These are phyloP conservation scores for Omphaloscelis lunosa DNA, from an alignment of 2,888 invertebrate species.

Conservation along the genomic window DNA sequence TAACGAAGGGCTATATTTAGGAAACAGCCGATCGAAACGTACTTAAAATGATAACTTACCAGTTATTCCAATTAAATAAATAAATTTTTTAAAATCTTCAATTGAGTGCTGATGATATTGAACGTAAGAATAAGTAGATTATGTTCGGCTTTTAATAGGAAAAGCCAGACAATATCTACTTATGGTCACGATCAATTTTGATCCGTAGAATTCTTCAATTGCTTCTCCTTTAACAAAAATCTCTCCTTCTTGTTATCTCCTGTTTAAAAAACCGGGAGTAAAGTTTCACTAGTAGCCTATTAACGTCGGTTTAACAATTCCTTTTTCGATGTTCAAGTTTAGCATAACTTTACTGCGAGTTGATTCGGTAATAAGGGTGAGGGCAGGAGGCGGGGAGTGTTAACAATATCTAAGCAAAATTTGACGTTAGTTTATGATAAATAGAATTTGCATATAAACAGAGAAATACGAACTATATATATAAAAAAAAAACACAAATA, in stretches of 20 bases:
- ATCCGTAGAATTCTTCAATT: neutral
- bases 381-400: neutral
- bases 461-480: neutral
- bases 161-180: constrained; percentile 76
- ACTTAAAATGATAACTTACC: constrained; percentile 74
- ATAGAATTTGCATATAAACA: neutral
- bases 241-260: neutral
- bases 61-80: neutral
- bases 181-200: constrained; percentile 63
- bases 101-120: constrained; percentile 21
- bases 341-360: neutral
- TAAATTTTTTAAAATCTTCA: no score
- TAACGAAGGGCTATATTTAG: constrained; percentile 67
- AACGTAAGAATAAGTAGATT: constrained; percentile 68
- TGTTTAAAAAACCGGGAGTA: neutral
- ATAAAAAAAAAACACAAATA: neutral
- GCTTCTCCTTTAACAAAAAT: neutral
- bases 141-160: constrained; percentile 63
- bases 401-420: neutral
- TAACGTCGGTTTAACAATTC: neutral
- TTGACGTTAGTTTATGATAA: neutral
- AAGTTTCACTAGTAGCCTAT: neutral
- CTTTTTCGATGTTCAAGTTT: neutral
- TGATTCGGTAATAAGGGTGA: neutral
- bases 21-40: constrained; percentile 75